Evolutionary conservation across 2,888 invertebrate genomes (phyloP).

Genomic region (Polyommatus iphigenia): DNA sequence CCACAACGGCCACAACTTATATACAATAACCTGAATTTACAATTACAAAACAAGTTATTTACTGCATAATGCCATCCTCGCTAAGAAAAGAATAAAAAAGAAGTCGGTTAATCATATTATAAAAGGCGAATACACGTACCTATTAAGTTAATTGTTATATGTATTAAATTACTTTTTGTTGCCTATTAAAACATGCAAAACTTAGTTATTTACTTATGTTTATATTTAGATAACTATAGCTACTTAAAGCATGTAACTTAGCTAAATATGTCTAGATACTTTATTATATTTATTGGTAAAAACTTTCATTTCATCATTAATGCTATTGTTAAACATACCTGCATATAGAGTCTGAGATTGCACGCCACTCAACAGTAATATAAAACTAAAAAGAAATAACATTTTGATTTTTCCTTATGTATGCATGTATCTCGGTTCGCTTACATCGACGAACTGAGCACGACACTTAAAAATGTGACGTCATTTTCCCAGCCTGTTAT

Average conservation of each 20-base stretch:
- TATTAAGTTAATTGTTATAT: too few species aligned
- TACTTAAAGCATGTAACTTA: not conserved
- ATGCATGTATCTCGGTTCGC: not conserved
- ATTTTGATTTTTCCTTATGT: not conserved
- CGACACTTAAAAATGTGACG: slow-evolving; percentile 4
- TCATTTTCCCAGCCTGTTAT: slow-evolving; percentile 3
- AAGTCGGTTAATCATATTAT: too few species aligned
- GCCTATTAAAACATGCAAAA: not conserved
- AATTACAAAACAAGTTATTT: not conserved
- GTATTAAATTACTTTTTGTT: not conserved
- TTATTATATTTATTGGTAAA: not conserved
- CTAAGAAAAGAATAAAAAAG: too few species aligned
- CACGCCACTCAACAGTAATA: slow-evolving; percentile 16
- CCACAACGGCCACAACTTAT: too few species aligned
- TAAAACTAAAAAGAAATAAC: slow-evolving; percentile 6
- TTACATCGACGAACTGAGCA: not conserved
- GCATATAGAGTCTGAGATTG: not conserved
- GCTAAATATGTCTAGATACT: not conserved
- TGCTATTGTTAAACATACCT: not conserved
- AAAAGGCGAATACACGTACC: too few species aligned
- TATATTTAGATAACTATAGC: not conserved
- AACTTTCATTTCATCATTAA: not conserved
- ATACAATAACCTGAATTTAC: not conserved
- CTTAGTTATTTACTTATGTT: not conserved
- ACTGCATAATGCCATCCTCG: not conserved